Evolutionary conservation across 2,113 vertebrate genomes (phyloP).

Genomic region (Rallus limicola): DNA sequence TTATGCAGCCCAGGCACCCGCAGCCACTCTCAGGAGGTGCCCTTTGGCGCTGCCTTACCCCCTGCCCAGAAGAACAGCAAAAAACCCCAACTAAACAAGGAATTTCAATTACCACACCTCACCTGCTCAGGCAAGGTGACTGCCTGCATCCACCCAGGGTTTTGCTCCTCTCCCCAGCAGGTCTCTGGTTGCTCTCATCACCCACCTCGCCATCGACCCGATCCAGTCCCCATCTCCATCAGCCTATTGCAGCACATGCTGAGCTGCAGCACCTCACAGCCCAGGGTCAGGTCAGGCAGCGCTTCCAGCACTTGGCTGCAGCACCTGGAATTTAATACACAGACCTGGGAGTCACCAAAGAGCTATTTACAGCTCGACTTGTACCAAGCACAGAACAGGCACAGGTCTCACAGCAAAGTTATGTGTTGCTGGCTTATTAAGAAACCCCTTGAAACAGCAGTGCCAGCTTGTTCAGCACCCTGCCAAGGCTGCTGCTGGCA

Average conservation of each 20-base stretch:
- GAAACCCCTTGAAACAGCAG: neutral
- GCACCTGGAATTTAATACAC: neutral
- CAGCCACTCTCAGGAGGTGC: neutral
- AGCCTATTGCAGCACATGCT: accelerated
- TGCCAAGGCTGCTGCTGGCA: neutral
- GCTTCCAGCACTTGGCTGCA: neutral
- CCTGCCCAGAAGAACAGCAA: neutral
- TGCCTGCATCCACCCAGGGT: accelerated
- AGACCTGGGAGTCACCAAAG: neutral
- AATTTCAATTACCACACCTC: neutral
- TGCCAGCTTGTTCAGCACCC: neutral
- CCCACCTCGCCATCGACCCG: accelerated
- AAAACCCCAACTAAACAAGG: too few relatives aligned
- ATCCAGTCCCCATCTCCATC: neutral
- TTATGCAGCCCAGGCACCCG: accelerated
- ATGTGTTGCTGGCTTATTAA: neutral
- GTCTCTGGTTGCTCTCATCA: neutral
- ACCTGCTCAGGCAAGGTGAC: neutral
- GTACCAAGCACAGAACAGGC: accelerated
- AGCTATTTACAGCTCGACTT: neutral
- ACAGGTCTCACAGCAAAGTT: neutral
- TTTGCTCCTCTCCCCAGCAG: neutral
- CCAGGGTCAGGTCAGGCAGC: neutral
- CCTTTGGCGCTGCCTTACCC: accelerated
- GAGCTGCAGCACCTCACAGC: neutral